phyloP scores from a whole-genome alignment of 2,888 invertebrate species.

The Aporophyla lueneburgensis region DNA sequence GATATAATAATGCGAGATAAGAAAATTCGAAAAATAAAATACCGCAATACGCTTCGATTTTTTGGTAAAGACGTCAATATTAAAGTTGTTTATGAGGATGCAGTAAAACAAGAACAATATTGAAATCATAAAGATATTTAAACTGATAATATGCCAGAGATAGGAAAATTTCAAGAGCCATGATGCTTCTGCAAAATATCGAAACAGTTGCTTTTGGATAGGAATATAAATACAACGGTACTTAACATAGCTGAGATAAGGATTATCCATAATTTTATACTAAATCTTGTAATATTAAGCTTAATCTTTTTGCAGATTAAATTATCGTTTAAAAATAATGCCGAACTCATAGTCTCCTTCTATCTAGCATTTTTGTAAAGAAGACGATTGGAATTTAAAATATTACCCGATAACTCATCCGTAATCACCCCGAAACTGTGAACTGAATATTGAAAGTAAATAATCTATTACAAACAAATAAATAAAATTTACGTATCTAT shows the following conservation, averaged over 20 bases:
- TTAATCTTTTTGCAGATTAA: constrained; percentile 23
- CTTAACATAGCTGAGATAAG: constrained; percentile 12
- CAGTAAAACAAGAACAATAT: constrained; percentile 40
- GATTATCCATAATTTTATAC: constrained; percentile 33
- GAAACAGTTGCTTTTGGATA: constrained; percentile 31
- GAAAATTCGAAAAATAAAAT: constrained; percentile 7
- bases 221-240: constrained; percentile 5
- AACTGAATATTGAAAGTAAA: neutral
- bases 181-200: neutral
- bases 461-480: neutral
- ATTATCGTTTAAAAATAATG: neutral
- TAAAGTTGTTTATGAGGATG: constrained; percentile 36
- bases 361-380: neutral
- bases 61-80: constrained; percentile 41
- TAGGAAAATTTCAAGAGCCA: constrained; percentile 18
- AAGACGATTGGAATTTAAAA: neutral
- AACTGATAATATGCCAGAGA: constrained; percentile 32
- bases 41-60: constrained; percentile 2
- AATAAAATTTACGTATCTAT: too few relatives aligned
- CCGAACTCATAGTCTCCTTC: neutral
- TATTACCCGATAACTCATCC: neutral
- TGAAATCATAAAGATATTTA: constrained; percentile 37
- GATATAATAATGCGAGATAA: constrained; percentile 2
- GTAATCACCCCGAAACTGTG: neutral
- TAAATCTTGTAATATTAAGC: neutral